Percentiles rank a stretch among this genome's conserved stretches.
Conservation (phyloP, 2,113 vertebrate genomes). For the Labeo catla region DNA sequence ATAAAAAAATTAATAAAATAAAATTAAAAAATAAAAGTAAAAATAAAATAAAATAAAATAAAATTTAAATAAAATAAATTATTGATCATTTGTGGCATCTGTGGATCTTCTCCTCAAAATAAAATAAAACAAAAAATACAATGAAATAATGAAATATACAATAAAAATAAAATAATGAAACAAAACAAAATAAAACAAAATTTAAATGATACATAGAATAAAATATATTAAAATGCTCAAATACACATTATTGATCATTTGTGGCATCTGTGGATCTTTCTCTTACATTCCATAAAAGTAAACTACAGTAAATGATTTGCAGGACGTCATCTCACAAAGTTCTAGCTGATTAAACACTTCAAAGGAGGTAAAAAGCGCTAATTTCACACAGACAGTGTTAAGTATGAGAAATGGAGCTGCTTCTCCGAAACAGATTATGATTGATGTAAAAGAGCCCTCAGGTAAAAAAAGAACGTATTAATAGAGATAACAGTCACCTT, state of each 20-base stretch:
- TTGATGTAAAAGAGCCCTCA: conserved; percentile 67
- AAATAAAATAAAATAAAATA: too few species aligned
- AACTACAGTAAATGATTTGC: neutral
- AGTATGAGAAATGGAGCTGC: conserved; percentile 72
- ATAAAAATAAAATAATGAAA: too few species aligned
- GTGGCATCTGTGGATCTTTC: neutral
- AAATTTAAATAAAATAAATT: too few species aligned
- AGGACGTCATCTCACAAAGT: conserved; percentile 53
- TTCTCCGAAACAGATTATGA: conserved; percentile 68
- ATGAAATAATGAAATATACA: too few species aligned
- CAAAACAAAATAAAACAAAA: too few species aligned
- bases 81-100: neutral
- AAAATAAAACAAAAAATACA: too few species aligned
- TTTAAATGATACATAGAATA: too few species aligned
- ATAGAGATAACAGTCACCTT: conserved; percentile 71
- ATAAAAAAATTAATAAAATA: neutral
- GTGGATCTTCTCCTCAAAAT: neutral
- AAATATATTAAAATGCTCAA: too few species aligned
- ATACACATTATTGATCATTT: neutral
- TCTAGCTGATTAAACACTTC: conserved; percentile 11
- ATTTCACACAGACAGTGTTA: conserved; percentile 66
- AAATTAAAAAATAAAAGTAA: neutral
- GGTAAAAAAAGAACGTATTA: conserved; percentile 62
- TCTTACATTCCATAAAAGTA: neutral
- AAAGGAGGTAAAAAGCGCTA: conserved; percentile 53